A percentile compares a stretch with the other conserved stretches of the same genome.
phyloP scores from a whole-genome alignment of 2,888 invertebrate species.

The Lasioglossum vierecki region DNA sequence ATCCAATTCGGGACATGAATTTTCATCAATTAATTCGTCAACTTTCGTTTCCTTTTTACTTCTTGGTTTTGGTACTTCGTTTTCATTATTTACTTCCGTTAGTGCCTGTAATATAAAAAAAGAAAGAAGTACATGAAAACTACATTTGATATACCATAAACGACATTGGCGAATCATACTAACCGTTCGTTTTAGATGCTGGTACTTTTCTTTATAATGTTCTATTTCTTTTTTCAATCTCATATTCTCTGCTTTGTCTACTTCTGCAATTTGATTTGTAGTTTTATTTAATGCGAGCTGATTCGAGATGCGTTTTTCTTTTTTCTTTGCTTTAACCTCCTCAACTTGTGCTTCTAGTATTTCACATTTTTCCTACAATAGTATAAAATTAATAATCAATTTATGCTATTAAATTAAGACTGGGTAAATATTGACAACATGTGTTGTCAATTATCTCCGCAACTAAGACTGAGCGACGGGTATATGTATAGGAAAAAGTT shows the following conservation, averaged over 20 bases:
- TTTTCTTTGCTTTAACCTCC: slow-evolving; percentile 49
- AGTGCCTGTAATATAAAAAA: slow-evolving; percentile 26
- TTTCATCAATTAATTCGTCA: slow-evolving; percentile 23
- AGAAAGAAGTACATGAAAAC: background rate
- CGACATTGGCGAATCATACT: slow-evolving; percentile 5
- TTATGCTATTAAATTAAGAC: background rate
- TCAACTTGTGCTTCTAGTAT: slow-evolving; percentile 57
- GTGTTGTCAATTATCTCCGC: too few relatives aligned
- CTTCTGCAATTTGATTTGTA: slow-evolving; percentile 83
- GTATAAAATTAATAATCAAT: slow-evolving; percentile 20
- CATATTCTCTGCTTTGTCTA: slow-evolving; percentile 77
- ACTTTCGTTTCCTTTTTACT: background rate
- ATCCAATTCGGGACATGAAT: slow-evolving; percentile 54
- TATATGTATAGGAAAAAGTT: too few relatives aligned
- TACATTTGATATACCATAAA: background rate
- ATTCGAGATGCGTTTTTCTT: slow-evolving; percentile 25
- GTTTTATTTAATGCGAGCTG: background rate
- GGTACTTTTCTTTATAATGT: slow-evolving; percentile 61
- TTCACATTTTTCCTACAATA: slow-evolving; percentile 65
- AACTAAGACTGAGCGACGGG: too few relatives aligned
- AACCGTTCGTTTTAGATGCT: slow-evolving; percentile 27
- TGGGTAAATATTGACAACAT: background rate
- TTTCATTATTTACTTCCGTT: slow-evolving; percentile 19
- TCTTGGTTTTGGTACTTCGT: background rate
- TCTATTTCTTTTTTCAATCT: slow-evolving; percentile 72